Conservation (phyloP, 2,113 vertebrate genomes). For the Myiagra hebetior region DNA sequence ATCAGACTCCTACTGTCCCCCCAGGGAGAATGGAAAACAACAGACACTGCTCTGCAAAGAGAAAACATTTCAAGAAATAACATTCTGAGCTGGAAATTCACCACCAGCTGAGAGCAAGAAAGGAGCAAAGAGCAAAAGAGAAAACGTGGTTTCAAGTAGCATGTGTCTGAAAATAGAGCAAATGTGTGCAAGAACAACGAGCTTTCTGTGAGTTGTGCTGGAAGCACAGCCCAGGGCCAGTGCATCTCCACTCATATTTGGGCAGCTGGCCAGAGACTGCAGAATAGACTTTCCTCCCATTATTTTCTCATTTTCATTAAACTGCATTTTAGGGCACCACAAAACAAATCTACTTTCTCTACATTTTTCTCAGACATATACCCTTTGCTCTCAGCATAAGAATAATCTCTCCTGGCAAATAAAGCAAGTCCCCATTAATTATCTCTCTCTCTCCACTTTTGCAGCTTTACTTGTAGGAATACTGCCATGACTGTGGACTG, state of each 20-base stretch:
- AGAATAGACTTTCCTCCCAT: slow-evolving; percentile 20
- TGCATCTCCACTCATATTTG: not conserved
- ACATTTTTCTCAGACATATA: slow-evolving; percentile 12
- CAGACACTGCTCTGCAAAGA: not conserved
- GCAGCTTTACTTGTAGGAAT: slow-evolving; percentile 18
- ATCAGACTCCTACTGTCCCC: not conserved
- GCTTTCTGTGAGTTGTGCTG: not conserved
- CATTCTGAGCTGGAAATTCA: slow-evolving; percentile 15
- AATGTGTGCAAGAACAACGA: slow-evolving; percentile 23
- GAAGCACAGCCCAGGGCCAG: not conserved
- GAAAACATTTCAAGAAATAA: slow-evolving; percentile 26
- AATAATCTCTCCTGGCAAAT: slow-evolving; percentile 41
- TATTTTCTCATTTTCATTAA: slow-evolving; percentile 58
- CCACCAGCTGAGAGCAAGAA: not conserved
- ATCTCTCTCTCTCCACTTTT: not conserved
- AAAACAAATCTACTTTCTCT: slow-evolving; percentile 21
- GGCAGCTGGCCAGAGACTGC: slow-evolving; percentile 32
- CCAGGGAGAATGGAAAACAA: not conserved
- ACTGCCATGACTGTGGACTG: not conserved
- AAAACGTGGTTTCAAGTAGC: slow-evolving; percentile 13
- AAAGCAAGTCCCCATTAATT: slow-evolving; percentile 49
- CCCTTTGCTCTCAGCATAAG: not conserved
- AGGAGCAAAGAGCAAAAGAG: not conserved
- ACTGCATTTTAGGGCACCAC: slow-evolving; percentile 25
- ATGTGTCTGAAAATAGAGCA: not conserved